These are phyloP conservation scores for Drosophila seguyi DNA, from an alignment of 1,140 invertebrate species.

Conservation along the genomic window DNA sequence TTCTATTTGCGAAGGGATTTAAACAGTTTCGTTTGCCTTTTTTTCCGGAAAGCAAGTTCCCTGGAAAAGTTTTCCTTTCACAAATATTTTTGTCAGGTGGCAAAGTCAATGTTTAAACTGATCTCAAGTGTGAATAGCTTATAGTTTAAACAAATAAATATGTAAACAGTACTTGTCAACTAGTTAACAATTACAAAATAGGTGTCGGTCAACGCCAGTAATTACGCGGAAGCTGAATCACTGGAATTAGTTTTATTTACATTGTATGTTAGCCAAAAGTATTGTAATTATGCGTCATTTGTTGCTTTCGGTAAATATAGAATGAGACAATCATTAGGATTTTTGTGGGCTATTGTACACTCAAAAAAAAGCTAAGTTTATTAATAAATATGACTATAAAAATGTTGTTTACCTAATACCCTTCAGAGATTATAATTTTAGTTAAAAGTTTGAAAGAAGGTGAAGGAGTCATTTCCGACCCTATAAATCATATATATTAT, in stretches of 20 bases:
- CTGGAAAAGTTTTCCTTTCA: too few species aligned
- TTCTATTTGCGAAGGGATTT: background rate
- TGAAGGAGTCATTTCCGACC: too few species aligned
- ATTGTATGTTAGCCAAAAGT: background rate
- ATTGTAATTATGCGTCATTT: background rate
- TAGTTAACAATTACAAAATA: conserved; percentile 12
- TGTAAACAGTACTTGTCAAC: conserved; percentile 11
- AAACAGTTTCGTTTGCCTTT: background rate
- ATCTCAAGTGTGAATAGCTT: background rate
- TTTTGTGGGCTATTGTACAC: background rate
- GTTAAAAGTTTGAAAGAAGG: too few species aligned
- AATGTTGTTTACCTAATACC: too few species aligned
- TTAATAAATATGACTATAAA: background rate
- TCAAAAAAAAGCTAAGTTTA: background rate
- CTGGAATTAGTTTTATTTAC: background rate
- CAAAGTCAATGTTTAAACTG: background rate
- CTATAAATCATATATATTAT: too few species aligned
- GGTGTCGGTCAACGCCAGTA: conserved; percentile 15
- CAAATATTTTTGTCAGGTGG: background rate
- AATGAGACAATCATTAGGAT: background rate
- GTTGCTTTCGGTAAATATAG: background rate
- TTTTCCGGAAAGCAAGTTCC: background rate
- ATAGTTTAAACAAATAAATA: background rate
- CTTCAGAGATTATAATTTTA: too few species aligned
- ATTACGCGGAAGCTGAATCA: conserved; percentile 31